Conservation (phyloP, 2,888 invertebrate genomes). For the Mimachlamys varia region DNA sequence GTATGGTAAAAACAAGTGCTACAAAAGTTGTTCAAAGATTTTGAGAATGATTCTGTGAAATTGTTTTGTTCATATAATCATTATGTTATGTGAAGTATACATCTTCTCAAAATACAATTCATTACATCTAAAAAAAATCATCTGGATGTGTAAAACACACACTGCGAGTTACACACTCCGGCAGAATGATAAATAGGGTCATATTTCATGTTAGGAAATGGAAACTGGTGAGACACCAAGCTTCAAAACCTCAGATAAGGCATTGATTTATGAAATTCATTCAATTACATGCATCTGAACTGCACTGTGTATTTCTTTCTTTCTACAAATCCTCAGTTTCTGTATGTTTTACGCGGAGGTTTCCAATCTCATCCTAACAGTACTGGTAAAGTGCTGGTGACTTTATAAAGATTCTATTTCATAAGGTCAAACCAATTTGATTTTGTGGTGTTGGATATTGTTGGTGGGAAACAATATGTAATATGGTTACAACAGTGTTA, state of each 20-base stretch:
- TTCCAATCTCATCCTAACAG: not conserved
- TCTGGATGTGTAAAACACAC: not conserved
- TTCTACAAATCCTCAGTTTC: not conserved
- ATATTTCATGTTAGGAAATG: not conserved
- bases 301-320: not conserved
- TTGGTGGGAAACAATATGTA: no score
- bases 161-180: not conserved
- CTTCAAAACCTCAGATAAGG: not conserved
- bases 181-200: not conserved
- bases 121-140: not conserved
- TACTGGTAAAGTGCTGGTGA: not conserved
- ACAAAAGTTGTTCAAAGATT: not conserved
- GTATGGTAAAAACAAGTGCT: no score
- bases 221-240: not conserved
- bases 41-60: not conserved
- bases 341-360: not conserved
- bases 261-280: conserved; percentile 2
- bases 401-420: not conserved
- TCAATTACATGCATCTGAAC: not conserved
- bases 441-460: not conserved
- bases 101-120: not conserved
- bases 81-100: not conserved
- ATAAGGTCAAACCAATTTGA: not conserved
- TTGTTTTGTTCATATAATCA: not conserved
- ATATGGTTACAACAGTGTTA: not conserved